Evolutionary conservation across 2,113 vertebrate species (phyloP), one percentile per base, ranked within the genome.

Genomic region (Nesoenas mayeri): DNA sequence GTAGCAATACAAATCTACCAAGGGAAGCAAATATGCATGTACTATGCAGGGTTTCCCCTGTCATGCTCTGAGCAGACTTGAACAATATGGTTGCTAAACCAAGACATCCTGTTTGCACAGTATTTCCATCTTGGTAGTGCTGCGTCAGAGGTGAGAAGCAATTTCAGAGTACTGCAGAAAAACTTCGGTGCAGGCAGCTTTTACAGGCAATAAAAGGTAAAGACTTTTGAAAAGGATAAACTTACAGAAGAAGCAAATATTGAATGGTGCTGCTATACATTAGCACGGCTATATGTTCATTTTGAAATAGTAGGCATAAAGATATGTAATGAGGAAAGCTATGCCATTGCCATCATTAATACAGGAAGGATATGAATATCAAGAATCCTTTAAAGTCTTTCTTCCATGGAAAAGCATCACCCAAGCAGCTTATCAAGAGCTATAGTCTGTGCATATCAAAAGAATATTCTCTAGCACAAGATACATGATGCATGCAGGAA

Each of bases 391-490:
- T 89, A 75, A 90, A 79, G 47, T 56, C 48, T 62, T 48, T 85
- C 29, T 89, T 70, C 64, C 26, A 10, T 58, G 40, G 75, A 82
- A 77, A 87, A 70, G 40, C 70, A 70, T 81, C 67, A 79, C 36
- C 48, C 56, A 79, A 86, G 69, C 48, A 95, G 15, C 34, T 90
- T 89, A 61, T 79, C 62, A 88, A 88, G 69, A 83, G 73, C 42
- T 22, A 83, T 47, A 60, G 57, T 73, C 75, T 90, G 22, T 26
- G 32, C 36, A 28, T 69, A 92, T 77, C 60, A 67, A 77, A 93
- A 95, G 61, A 42, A 72, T 88, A 79, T 79, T 85, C 57, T 92
- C 50, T 93, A 83, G 42, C 72, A 88, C 58, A 79, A 80, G 53
- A 26, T 50, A 42, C 5, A 5, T 5, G 8, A 36, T 74, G 62